Evolutionary conservation across 2,888 invertebrate genomes (phyloP).

Genomic region (Notodonta ziczac): DNA sequence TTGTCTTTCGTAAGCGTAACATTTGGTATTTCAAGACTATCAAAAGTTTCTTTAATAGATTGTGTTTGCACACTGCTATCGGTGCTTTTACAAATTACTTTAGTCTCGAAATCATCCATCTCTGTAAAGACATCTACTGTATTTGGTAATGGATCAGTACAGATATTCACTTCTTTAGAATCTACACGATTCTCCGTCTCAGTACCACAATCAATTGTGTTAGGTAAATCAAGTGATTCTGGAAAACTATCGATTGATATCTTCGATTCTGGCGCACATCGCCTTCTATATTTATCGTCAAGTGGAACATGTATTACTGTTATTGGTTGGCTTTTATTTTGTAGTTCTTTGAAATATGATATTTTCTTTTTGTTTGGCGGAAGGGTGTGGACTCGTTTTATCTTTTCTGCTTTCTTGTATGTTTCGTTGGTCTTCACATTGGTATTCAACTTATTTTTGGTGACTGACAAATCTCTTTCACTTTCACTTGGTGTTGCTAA

Average conservation of each 20-base stretch:
- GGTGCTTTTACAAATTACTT: slow-evolving; percentile 39
- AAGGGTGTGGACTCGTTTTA: slow-evolving; percentile 31
- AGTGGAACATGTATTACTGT: slow-evolving; percentile 63
- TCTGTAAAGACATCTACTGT: slow-evolving; percentile 53
- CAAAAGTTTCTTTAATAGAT: slow-evolving; percentile 53
- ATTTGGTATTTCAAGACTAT: slow-evolving; percentile 75
- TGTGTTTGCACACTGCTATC: slow-evolving; percentile 50
- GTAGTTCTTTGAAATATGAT: slow-evolving; percentile 44
- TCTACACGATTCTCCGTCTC: slow-evolving; percentile 40
- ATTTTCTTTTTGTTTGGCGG: slow-evolving; percentile 36
- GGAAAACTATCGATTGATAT: slow-evolving; percentile 2
- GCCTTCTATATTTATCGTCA: slow-evolving; percentile 45
- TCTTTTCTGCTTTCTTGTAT: slow-evolving; percentile 44
- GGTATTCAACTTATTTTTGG: slow-evolving; percentile 49
- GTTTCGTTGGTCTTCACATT: slow-evolving; percentile 33
- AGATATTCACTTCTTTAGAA: slow-evolving; percentile 47
- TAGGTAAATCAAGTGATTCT: slow-evolving; percentile 16
- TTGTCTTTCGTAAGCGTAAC: slow-evolving; percentile 69
- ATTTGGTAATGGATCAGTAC: slow-evolving; percentile 47
- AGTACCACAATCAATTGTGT: slow-evolving; percentile 38
- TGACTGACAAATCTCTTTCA: slow-evolving; percentile 48
- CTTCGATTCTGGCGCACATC: slow-evolving; percentile 14
- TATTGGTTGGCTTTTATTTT: slow-evolving; percentile 44
- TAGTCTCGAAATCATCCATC: slow-evolving; percentile 44
- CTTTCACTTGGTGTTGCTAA: slow-evolving; percentile 46